Evolutionary conservation across 2,888 invertebrate species (phyloP).

Genomic region (Labia minor): DNA sequence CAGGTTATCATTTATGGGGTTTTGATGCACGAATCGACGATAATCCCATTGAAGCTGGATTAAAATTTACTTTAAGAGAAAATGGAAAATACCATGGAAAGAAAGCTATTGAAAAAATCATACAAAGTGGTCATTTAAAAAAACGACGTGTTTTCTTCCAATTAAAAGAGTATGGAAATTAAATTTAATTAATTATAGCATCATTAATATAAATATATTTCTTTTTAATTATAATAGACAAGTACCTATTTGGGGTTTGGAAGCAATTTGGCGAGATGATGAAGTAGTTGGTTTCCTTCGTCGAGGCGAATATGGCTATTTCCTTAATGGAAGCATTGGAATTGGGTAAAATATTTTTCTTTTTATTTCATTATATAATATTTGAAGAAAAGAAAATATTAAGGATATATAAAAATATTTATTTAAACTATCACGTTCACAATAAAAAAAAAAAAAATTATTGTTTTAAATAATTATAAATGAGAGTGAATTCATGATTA

Average conservation of each 20-base stretch:
- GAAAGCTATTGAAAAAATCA: conserved; percentile 52
- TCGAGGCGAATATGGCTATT: conserved; percentile 66
- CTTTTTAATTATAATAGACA: conserved; percentile 33
- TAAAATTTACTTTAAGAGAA: conserved; percentile 68
- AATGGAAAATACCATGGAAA: conserved; percentile 70
- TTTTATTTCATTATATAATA: too few species aligned
- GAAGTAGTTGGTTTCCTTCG: conserved; percentile 66
- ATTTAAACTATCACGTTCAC: background rate
- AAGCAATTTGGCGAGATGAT: conserved; percentile 70
- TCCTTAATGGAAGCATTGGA: conserved; percentile 47
- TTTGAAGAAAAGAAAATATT: too few species aligned
- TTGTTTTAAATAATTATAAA: too few species aligned
- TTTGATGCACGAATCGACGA: conserved; percentile 70
- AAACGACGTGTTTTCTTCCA: conserved; percentile 50
- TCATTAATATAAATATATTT: background rate
- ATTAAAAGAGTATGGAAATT: conserved; percentile 24
- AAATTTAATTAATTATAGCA: background rate
- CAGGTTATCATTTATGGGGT: conserved; percentile 79
- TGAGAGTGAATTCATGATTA: too few species aligned
- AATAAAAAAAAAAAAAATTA: too few species aligned
- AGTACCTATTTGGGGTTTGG: conserved; percentile 72
- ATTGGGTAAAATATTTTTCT: conserved; percentile 51
- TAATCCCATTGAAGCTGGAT: conserved; percentile 74
- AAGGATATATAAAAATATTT: too few species aligned
- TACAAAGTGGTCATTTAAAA: conserved; percentile 55